Evolutionary conservation across 2,888 invertebrate species (phyloP).

Genomic region (Aporophyla nigra): DNA sequence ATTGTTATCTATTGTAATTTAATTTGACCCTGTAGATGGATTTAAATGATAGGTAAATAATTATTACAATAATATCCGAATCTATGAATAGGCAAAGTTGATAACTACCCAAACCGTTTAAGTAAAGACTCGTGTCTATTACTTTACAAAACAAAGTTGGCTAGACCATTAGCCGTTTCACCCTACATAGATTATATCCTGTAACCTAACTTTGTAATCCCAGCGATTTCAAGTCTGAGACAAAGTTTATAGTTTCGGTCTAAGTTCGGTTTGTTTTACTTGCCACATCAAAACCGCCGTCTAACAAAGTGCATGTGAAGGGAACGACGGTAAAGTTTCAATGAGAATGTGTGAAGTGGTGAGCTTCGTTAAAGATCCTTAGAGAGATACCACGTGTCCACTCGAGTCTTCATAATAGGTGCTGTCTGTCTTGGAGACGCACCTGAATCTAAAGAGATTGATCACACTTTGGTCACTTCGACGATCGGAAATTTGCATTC

Average conservation of each 20-base stretch:
- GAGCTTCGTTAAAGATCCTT: neutral
- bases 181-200: constrained; percentile 26
- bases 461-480: neutral
- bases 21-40: too few species aligned
- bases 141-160: constrained; percentile 31
- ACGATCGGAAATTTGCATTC: neutral
- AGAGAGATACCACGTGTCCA: neutral
- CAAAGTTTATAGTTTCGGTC: constrained; percentile 47
- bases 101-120: neutral
- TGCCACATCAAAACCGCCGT: constrained; percentile 38
- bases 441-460: neutral
- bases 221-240: constrained; percentile 39
- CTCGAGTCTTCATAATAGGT: neutral
- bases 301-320: constrained; percentile 50
- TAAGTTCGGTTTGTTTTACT: constrained; percentile 56
- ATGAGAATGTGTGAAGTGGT: constrained; percentile 10
- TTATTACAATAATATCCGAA: neutral
- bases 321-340: constrained; percentile 26
- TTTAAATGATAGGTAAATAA: neutral
- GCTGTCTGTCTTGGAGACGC: neutral
- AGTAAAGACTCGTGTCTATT: constrained; percentile 9
- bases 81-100: neutral
- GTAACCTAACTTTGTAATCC: constrained; percentile 51
- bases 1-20: too few species aligned
- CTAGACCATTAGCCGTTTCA: constrained; percentile 30